Base-by-base conservation (phyloP, 1,140 invertebrate genomes). In the Formica exsecta region DNA sequence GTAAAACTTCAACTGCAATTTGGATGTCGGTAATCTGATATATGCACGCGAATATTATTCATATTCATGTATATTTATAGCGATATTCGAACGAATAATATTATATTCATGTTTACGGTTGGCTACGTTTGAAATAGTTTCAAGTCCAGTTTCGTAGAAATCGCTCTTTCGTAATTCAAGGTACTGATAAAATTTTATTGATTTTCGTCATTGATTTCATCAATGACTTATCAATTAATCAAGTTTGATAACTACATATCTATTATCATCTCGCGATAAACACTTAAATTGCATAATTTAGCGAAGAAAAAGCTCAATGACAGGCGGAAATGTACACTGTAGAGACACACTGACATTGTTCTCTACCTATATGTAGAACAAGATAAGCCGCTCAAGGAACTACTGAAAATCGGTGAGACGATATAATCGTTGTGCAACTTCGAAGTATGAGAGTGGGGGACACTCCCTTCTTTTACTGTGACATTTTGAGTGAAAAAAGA, bases 401-500 rank as follows among this genome's bases (percentile, higher is more conserved):
- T 41, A 89, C 75, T 89, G 76, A 54, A 75, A 64, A 85, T 75
- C 48, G 25, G 13, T 16, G 85, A 36, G 59, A 44, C 59, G 65
- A 2, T 57, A 65, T 51, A 51, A 3, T 16, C 8, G 64, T 84
- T 77, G 57, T 59, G 41, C 44, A 70, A 48, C 19, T 32, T 75
- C 41, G n/a, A 85, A 32, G 32, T 79, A 85, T 65, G 65, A 54
- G 41, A 68, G 87, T 75, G 76, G 87, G 87, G 84, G 81, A 44
- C 13, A 19, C 44, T 80, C 76, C 44, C 32, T 70, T 70, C 76
- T 70, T 32, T 32, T 70, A 54, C 44, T 7, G 0, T 36, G 62
- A 54, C 9, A 70, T 38, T 80, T 80, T 70, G 13, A 80, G 13
- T 70, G 76, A 68, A 80, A 80, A 68, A 38, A 70, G 29, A 79